Evolutionary conservation across 2,797 vertebrate genomes (phyloP).

Genomic region (Mallotus villosus): DNA sequence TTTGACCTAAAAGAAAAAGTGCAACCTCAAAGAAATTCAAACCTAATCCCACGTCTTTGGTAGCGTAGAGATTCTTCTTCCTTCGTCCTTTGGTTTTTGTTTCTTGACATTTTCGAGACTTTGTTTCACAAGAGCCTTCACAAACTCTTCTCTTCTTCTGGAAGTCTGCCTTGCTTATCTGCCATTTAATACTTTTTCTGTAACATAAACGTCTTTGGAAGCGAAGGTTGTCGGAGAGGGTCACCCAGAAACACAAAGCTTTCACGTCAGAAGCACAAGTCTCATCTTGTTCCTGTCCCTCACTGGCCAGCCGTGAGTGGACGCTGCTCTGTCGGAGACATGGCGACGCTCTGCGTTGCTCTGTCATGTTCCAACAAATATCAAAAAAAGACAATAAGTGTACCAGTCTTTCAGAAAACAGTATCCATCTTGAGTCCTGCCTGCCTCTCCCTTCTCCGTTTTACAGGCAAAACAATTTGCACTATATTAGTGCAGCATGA

Average conservation of each 20-base stretch:
- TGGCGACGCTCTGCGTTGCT: slow-evolving; percentile 1
- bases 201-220: slow-evolving; percentile 40
- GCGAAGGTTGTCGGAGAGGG: slow-evolving; percentile 33
- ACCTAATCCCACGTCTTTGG: slow-evolving; percentile 43
- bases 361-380: slow-evolving; percentile 10
- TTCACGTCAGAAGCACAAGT: slow-evolving; percentile 56
- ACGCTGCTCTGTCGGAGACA: slow-evolving; percentile 9
- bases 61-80: slow-evolving; percentile 45
- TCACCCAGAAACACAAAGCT: background rate
- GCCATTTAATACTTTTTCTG: slow-evolving; percentile 48
- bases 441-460: slow-evolving; percentile 46
- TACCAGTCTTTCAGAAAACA: slow-evolving; percentile 41
- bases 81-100: slow-evolving; percentile 22
- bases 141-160: slow-evolving; percentile 61
- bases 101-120: slow-evolving; percentile 47
- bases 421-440: slow-evolving; percentile 40
- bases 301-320: slow-evolving; percentile 20
- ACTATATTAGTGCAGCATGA: slow-evolving; percentile 99
- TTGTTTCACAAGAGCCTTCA: slow-evolving; percentile 74
- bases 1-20: slow-evolving; percentile 39
- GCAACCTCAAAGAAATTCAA: slow-evolving; percentile 48
- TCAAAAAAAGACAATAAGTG: slow-evolving; percentile 14
- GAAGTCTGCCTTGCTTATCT: slow-evolving; percentile 67
- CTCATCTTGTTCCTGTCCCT: background rate
- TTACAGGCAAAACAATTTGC: slow-evolving; percentile 89